Base-by-base conservation (phyloP, 1,140 invertebrate genomes). In the Lordiphosa collinella region DNA sequence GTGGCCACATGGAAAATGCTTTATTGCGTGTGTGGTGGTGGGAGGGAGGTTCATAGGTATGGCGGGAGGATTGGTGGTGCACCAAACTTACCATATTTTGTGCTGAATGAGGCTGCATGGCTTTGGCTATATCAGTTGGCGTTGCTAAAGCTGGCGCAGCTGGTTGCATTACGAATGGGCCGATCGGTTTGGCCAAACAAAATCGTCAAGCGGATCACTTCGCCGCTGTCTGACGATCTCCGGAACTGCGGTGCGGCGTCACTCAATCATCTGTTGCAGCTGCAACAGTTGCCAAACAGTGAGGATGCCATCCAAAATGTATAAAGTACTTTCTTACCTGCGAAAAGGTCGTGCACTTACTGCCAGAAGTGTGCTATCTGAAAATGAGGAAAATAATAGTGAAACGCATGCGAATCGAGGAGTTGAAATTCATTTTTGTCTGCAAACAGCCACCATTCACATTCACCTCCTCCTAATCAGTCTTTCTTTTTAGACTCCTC, bases 71-170 rank as follows among this genome's bases (percentile, higher is more conserved):
- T 29, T 5, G 18, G 18, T 22, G 18, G 18, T 22, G 18, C 18
- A 22, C 6, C 1, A 22, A 8, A 40, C 72, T 51, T 67, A 87
- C 84, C 84, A 87, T 84, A 63, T 87, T 84, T 87, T 87, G 73
- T 44, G 65, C 35, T 65, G 72, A 70, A 66, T 76, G 84, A 12
- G 76, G 84, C 71, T 87, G 84, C 84, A 87, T 87, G 58, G 55
- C 58, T 66, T 56, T 86, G 25, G 63, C 43, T 66, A 74, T 78
- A 43, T 87, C 72, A 35, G 62, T 25, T 66, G 84, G 70, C 59
- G 65, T 60, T 52, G 73, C 53, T 66, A 67, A 11, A 63, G 44
- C 44, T 43, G 72, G 44, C 53, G 72, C 44, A 52, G 66, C 51
- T 64, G 68, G 64, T 87, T 84, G 84, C 84, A 87, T 87, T 63